These are phyloP conservation scores for Malurus elegans DNA, from an alignment of 2,113 vertebrate genomes.

Conservation along the genomic window DNA sequence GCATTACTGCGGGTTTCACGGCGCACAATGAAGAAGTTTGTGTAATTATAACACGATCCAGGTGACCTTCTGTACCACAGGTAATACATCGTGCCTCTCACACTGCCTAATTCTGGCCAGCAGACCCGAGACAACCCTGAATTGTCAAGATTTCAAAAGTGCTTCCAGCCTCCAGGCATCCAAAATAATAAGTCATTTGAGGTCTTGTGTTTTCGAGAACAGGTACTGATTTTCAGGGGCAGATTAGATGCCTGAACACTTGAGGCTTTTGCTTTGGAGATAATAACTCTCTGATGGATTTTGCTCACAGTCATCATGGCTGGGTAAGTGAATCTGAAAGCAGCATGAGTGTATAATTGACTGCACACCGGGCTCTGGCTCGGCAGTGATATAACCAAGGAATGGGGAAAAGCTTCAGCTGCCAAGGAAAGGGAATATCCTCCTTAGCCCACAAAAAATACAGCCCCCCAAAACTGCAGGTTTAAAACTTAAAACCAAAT, in stretches of 20 bases:
- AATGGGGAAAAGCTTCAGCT: neutral
- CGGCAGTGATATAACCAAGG: neutral
- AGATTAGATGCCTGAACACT: constrained; percentile 48
- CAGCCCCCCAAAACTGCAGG: neutral
- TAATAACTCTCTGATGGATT: constrained; percentile 53
- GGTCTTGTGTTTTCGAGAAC: constrained; percentile 34
- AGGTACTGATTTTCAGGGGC: constrained; percentile 51
- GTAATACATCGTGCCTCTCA: neutral
- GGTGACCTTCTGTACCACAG: constrained; percentile 27
- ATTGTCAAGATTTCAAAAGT: constrained; percentile 30
- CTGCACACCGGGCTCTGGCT: constrained; percentile 21
- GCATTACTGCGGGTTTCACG: neutral
- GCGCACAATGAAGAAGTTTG: neutral
- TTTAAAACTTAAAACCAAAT: constrained; percentile 6
- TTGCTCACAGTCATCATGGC: constrained; percentile 49
- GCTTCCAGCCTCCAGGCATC: constrained; percentile 46
- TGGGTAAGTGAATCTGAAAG: constrained; percentile 50
- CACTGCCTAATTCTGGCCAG: neutral
- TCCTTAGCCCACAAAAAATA: neutral
- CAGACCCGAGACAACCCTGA: neutral
- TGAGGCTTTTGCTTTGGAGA: constrained; percentile 55
- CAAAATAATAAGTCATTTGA: constrained; percentile 48
- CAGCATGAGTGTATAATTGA: constrained; percentile 37
- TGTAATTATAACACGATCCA: constrained; percentile 40
- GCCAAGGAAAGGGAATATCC: constrained; percentile 1